phyloP scores from a whole-genome alignment of 2,888 invertebrate genomes.

The Coleophora flavipennella region DNA sequence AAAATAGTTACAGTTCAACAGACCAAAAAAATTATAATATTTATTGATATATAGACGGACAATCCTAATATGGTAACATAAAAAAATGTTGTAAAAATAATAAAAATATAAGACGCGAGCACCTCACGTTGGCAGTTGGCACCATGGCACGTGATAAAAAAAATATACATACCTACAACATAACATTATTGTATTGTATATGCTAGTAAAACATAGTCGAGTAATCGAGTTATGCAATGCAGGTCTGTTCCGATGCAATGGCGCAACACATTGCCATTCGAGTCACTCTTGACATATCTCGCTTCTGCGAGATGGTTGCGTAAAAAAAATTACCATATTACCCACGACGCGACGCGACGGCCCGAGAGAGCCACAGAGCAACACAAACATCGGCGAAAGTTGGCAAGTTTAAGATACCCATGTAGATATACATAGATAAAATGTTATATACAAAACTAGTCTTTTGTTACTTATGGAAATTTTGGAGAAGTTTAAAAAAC shows the following conservation, averaged over 20 bases:
- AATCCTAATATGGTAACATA: not conserved
- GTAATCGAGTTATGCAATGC: too few relatives aligned
- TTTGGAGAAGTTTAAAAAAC: too few relatives aligned
- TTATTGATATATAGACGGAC: too few relatives aligned
- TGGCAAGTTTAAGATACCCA: not conserved
- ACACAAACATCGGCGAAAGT: slow-evolving; percentile 4
- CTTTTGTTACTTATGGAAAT: too few relatives aligned
- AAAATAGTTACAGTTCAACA: slow-evolving; percentile 1
- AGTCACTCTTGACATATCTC: slow-evolving; percentile 7
- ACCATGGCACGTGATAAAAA: slow-evolving; percentile 12
- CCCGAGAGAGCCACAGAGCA: slow-evolving; percentile 13
- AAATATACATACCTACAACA: too few relatives aligned
- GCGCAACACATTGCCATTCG: slow-evolving; percentile 8
- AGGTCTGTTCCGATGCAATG: too few relatives aligned
- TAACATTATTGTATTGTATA: not conserved
- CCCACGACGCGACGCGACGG: slow-evolving; percentile 15
- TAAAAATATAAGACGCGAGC: not conserved
- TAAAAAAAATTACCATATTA: slow-evolving; percentile 25
- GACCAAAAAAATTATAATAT: too few relatives aligned
- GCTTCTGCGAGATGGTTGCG: slow-evolving; percentile 16
- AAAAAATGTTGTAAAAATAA: not conserved
- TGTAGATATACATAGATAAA: not conserved
- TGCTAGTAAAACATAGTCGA: not conserved
- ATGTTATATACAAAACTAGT: not conserved
- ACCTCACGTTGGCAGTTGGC: slow-evolving; percentile 5